phyloP scores from a whole-genome alignment of 2,113 vertebrate genomes.

The Pardalotus punctatus region DNA sequence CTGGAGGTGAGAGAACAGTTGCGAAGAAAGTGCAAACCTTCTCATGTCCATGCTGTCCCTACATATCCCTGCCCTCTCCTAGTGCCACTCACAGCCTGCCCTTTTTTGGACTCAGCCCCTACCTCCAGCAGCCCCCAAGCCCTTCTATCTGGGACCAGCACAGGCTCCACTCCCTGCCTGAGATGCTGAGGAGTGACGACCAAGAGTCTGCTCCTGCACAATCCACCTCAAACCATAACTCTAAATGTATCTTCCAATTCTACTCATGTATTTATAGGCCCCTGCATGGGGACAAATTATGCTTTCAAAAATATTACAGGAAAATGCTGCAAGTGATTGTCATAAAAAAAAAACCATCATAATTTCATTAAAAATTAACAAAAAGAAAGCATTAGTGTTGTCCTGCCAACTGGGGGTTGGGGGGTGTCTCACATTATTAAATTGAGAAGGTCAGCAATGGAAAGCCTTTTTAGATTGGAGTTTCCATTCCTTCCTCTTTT shows the following conservation, averaged over 20 bases:
- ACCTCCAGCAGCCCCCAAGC: not conserved
- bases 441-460: conserved; percentile 39
- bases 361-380: conserved; percentile 67
- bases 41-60: fast-evolving
- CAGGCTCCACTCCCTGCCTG: fast-evolving
- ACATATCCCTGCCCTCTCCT: not conserved
- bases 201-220: not conserved
- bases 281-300: not conserved
- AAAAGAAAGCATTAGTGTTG: conserved; percentile 46
- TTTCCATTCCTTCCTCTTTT: conserved; percentile 59
- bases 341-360: conserved; percentile 2
- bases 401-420: not conserved
- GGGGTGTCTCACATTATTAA: conserved; percentile 12
- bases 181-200: not conserved
- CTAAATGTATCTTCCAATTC: conserved; percentile 1
- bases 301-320: conserved; percentile 20
- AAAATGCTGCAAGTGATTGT: conserved; percentile 42
- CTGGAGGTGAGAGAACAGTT: not conserved
- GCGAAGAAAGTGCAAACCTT: not conserved
- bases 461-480: conserved; percentile 45
- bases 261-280: conserved; percentile 25
- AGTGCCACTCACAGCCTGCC: not conserved
- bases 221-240: not conserved
- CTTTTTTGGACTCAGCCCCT: not conserved
- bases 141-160: not conserved